Base-by-base conservation (phyloP, 2,797 vertebrate species). In the Alca torda region DNA sequence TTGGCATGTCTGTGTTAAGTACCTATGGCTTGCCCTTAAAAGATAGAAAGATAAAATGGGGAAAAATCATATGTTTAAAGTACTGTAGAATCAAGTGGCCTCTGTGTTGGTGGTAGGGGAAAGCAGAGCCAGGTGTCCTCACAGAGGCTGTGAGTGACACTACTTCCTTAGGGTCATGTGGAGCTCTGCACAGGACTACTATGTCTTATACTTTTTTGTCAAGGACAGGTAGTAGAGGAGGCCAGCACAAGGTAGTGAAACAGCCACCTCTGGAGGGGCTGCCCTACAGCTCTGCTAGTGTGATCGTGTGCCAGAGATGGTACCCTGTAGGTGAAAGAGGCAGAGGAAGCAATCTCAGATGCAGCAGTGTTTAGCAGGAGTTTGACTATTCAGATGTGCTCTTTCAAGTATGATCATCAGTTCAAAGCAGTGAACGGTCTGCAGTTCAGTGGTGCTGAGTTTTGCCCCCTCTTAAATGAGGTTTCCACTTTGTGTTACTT, bases 121-220 rank as follows among this genome's bases (percentile, higher is more conserved):
- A 56, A 59, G 48, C 28, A 53, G 16, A 63, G 51, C n/a, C 13
- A 9, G 17, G 23, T 53, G 76, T 74, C 51, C 31, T 73, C 63
- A n/a, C 41, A 69, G 31, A 18, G 39, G 26, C 80, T 31, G 31
- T 2, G 26, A 30, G 18, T 14, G 48, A 54, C 39, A 19, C 4
- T 2, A 4, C 17, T 30, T 67, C 35, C 45, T n/a, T 16, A 26
- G 65, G 48, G 45, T 1, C 2, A 0, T 2, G 2, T 2, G 7
- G 37, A 28, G 19, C 43, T 76, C 54, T 73, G 80, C 39, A 13
- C 1, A 1, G 16, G 5, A 10, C 53, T 76, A 3, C 35, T 11
- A 7, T 33, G 19, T 13, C 33, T 30, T 33, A 13, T 17, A 10
- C 16, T 70, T 18, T 78, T 21, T 48, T 68, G 56, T 61, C 43